Percentiles rank a stretch among this genome's conserved stretches.
Evolutionary conservation across 35 echinoderm and acorn worm species (phyloP).

Genomic region (Ophiothrix spiculata): DNA sequence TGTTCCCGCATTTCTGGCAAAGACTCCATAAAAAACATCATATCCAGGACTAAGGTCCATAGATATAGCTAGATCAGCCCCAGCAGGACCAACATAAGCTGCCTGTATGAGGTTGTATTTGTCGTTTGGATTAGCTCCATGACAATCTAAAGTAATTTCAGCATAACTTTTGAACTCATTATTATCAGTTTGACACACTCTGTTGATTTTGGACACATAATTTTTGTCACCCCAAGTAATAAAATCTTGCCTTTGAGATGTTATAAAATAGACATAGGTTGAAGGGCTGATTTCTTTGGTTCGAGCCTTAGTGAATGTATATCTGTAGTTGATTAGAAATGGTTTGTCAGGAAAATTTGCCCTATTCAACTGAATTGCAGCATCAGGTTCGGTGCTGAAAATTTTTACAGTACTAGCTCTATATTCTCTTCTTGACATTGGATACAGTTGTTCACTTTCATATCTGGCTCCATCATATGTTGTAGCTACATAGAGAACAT

Average conservation of each 20-base stretch:
- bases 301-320: background rate
- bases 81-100: constrained; percentile 25
- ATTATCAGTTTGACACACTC: constrained; percentile 18
- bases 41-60: background rate
- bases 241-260: background rate
- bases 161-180: background rate
- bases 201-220: constrained; percentile 18
- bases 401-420: background rate
- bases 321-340: background rate
- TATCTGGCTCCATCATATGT: background rate
- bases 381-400: background rate
- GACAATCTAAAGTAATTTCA: background rate
- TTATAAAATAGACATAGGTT: background rate
- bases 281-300: background rate
- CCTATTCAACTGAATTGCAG: background rate
- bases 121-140: background rate
- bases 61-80: constrained; percentile 1
- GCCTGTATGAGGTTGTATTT: constrained; percentile 17
- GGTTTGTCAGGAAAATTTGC: background rate
- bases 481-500: background rate
- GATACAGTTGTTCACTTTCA: background rate
- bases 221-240: background rate
- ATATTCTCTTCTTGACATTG: background rate
- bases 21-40: constrained; percentile 23
- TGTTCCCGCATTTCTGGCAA: background rate